Base-by-base conservation (phyloP, 2,888 invertebrate genomes). In the Xylophagus ater region DNA sequence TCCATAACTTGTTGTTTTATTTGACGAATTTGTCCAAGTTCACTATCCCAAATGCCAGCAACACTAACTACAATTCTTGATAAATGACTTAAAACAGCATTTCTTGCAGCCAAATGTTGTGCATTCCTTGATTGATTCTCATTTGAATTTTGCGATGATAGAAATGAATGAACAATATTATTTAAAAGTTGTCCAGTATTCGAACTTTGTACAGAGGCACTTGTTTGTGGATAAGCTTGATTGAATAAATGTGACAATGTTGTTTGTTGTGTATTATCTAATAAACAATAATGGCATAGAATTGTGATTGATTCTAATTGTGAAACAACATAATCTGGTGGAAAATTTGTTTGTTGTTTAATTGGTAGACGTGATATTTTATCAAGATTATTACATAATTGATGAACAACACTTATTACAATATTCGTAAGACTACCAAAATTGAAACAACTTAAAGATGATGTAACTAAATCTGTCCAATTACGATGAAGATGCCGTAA, bases 21-120 rank as follows among this genome's bases (percentile, higher is more conserved):
- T 19, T 60, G 60, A 2, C 65, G 53, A 37, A 62, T 46, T 40
- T 63, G 65, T 1, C 63, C 65, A 47, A 80, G 69, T 58, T 82
- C 72, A 23, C 81, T 80, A 53, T 81, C 78, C 88, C 89, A 90
- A 26, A 89, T 66, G 25, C 77, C 72, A 2, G 84, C 76, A 25
- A 88, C 73, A 47, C 84, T 82, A 3, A 82, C 78, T 48, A 90
- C 78, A 49, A 87, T 81, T 47, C 85, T 70, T 1, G 87, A 86
- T 54, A 89, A 68, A 56, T 83, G 81, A 51, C 80, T 80, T 18
- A 89, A 66, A 34, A 89, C 77, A 15, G 78, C 78, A 54, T 78
- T 76, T 42, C 84, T 69, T 0, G 87, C 84, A 64, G 66, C 59
- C 49, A 58, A 53, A 37, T 62, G 48, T 26, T 65, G 64, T 0